A percentile compares a stretch with the other conserved stretches of the same genome.
phyloP scores from a whole-genome alignment of 2,797 vertebrate species.

The Takifugu rubripes region DNA sequence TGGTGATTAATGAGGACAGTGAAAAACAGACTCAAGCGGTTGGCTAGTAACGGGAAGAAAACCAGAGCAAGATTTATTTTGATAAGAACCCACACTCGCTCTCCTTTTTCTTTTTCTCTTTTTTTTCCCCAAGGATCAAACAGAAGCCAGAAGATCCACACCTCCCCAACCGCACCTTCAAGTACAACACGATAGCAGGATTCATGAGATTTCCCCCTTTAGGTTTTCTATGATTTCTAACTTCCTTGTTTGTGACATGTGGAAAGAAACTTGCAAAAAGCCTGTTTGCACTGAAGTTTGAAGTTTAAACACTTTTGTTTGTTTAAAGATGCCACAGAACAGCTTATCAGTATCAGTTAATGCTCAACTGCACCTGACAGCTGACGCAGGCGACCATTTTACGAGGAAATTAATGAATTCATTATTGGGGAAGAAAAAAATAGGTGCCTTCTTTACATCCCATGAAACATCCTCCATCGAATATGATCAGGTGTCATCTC shows the following conservation, averaged over 20 bases:
- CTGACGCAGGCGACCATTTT: slow-evolving; percentile 79
- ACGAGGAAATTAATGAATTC: slow-evolving; percentile 67
- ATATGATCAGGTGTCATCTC: slow-evolving; percentile 65
- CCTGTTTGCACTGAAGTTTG: slow-evolving; percentile 88
- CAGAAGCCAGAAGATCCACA: slow-evolving; percentile 70
- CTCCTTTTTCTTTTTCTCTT: slow-evolving; percentile 88
- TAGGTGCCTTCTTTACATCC: slow-evolving; percentile 90
- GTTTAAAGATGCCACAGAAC: slow-evolving; percentile 86
- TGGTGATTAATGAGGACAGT: slow-evolving; percentile 88
- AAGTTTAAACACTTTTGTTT: slow-evolving; percentile 77
- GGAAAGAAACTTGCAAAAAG: slow-evolving; percentile 65
- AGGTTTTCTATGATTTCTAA: slow-evolving; percentile 70
- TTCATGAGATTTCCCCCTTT: slow-evolving; percentile 82
- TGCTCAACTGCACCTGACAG: slow-evolving; percentile 81
- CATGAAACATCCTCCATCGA: slow-evolving; percentile 61
- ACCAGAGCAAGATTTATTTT: slow-evolving; percentile 92
- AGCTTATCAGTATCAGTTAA: slow-evolving; percentile 46
- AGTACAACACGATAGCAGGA: slow-evolving; percentile 76
- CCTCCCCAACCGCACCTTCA: background rate
- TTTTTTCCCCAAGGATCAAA: slow-evolving; percentile 80
- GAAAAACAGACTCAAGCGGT: slow-evolving; percentile 81
- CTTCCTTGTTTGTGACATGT: slow-evolving; percentile 74
- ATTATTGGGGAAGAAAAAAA: slow-evolving; percentile 78
- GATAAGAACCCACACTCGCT: slow-evolving; percentile 80
- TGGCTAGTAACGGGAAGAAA: slow-evolving; percentile 62